These are phyloP conservation scores for Mythimna loreyi DNA, from an alignment of 2,888 invertebrate genomes.

Conservation along the genomic window DNA sequence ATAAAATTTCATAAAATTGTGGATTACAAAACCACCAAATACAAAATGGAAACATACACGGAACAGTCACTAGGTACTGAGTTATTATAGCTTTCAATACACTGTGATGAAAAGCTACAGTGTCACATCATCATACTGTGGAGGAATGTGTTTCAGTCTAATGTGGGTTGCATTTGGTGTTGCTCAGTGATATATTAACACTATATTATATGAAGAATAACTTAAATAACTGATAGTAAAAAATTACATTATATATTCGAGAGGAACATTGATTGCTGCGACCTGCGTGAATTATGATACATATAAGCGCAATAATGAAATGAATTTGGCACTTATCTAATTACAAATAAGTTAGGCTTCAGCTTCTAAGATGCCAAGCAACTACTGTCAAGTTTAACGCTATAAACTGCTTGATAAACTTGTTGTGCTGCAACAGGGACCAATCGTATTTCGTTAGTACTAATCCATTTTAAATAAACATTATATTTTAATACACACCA, in stretches of 20 bases:
- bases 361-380: conserved; percentile 59
- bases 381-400: conserved; percentile 40
- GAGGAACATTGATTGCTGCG: conserved; percentile 74
- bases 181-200: conserved; percentile 66
- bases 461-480: conserved; percentile 30
- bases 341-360: conserved; percentile 63
- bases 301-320: conserved; percentile 69
- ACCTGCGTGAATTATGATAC: conserved; percentile 60
- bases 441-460: conserved; percentile 18
- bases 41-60: conserved; percentile 62
- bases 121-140: conserved; percentile 61
- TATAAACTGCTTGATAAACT: conserved; percentile 41
- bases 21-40: conserved; percentile 60
- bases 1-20: conserved; percentile 63
- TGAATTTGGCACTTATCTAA: conserved; percentile 79
- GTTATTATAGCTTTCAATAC: conserved; percentile 45
- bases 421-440: conserved; percentile 58
- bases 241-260: conserved; percentile 72
- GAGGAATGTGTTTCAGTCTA: conserved; percentile 82
- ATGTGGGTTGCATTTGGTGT: conserved; percentile 72
- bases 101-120: conserved; percentile 49
- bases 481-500: conserved; percentile 26
- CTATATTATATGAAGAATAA: conserved; percentile 63
- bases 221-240: conserved; percentile 65
- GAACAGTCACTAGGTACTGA: conserved; percentile 48